These are phyloP conservation scores for Prosopocoilus inquinatus DNA, from an alignment of 2,888 invertebrate genomes.

Conservation along the genomic window DNA sequence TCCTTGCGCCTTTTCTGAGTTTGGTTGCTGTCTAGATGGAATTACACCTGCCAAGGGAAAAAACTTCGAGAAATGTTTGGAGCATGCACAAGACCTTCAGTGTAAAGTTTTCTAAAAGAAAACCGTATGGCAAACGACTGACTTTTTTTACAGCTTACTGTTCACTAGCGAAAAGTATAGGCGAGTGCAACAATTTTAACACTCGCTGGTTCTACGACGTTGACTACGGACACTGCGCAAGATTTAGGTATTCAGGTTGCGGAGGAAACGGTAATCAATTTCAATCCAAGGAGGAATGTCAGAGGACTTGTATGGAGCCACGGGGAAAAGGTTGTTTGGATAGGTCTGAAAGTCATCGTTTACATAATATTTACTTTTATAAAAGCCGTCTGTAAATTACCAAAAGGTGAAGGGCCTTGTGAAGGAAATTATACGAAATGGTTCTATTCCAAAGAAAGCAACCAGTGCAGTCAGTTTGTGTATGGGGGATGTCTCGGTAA, in stretches of 20 bases:
- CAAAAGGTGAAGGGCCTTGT: conserved; percentile 81
- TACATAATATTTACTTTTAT: conserved; percentile 14
- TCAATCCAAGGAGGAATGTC: conserved; percentile 77
- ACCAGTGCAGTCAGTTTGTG: conserved; percentile 79
- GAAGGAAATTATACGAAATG: conserved; percentile 74
- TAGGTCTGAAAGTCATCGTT: not conserved
- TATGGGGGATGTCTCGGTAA: conserved; percentile 93
- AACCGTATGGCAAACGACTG: too few species aligned
- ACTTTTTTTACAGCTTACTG: conserved; percentile 57
- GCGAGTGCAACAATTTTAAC: conserved; percentile 77
- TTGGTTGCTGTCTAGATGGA: conserved; percentile 87
- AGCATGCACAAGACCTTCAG: conserved; percentile 68
- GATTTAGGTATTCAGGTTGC: conserved; percentile 93
- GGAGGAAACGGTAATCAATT: conserved; percentile 88
- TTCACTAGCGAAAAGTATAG: conserved; percentile 68
- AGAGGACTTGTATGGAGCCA: conserved; percentile 77
- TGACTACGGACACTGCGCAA: conserved; percentile 84
- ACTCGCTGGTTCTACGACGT: conserved; percentile 87
- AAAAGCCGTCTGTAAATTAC: conserved; percentile 73
- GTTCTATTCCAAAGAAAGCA: conserved; percentile 76
- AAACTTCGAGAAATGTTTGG: conserved; percentile 80
- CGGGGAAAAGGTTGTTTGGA: conserved; percentile 57
- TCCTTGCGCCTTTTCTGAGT: conserved; percentile 72
- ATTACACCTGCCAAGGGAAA: conserved; percentile 72
- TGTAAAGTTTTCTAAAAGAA: conserved; percentile 45